Conservation (phyloP, 2,888 invertebrate species). For the Operophtera brumata region DNA sequence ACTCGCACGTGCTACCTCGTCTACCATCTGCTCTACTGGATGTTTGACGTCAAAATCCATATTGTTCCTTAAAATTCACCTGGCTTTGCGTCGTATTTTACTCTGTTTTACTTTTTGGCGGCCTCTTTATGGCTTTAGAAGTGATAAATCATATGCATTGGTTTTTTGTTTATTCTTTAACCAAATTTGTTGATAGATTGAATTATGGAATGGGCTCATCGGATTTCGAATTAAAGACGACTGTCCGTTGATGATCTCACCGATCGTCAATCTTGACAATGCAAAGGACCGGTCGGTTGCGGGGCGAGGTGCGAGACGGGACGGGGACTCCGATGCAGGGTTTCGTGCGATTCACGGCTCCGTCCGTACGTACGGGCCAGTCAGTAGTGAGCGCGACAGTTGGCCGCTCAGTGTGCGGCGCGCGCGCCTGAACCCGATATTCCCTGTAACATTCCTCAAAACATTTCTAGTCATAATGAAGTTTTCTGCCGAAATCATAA, state of each 20-base stretch:
- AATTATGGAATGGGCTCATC: constrained; percentile 44
- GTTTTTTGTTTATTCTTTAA: not conserved
- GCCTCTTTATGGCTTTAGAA: not conserved
- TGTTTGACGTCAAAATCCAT: not conserved
- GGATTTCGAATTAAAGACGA: constrained; percentile 57
- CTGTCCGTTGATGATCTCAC: constrained; percentile 75
- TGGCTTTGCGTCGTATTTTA: not conserved
- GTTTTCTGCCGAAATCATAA: constrained; percentile 43
- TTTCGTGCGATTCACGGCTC: constrained; percentile 70
- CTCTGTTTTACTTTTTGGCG: no score
- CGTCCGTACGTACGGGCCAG: constrained; percentile 53
- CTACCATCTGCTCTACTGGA: constrained; percentile 37
- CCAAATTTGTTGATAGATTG: constrained; percentile 9
- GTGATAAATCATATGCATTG: not conserved
- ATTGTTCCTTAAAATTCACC: not conserved
- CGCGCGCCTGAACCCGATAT: constrained; percentile 63
- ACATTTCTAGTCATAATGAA: constrained; percentile 64
- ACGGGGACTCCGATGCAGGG: constrained; percentile 65
- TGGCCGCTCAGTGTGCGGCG: constrained; percentile 72
- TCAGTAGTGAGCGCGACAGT: constrained; percentile 66
- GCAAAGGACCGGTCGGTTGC: constrained; percentile 72
- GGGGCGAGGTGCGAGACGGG: constrained; percentile 57
- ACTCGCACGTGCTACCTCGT: constrained; percentile 64
- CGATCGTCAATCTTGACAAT: constrained; percentile 77
- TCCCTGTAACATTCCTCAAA: constrained; percentile 58